A percentile compares a stretch with the other conserved stretches of the same genome.
These are phyloP conservation scores for Ochropacha duplaris DNA, from an alignment of 2,888 invertebrate genomes.

Conservation along the genomic window DNA sequence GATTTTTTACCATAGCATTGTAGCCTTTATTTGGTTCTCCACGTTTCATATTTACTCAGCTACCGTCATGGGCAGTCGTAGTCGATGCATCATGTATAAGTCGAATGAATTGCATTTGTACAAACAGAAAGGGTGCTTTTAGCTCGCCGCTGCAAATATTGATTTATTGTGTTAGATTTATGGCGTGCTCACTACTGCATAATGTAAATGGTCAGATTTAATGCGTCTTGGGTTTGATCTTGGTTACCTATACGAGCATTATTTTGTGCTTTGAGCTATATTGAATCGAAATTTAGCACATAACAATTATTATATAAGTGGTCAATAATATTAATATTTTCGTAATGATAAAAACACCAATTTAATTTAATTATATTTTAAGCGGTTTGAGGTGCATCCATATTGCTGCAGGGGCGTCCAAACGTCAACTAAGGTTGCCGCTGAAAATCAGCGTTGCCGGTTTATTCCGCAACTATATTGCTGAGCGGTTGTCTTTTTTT, in stretches of 20 bases:
- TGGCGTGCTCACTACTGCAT: slow-evolving; percentile 25
- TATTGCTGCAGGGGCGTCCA: no score
- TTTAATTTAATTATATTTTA: no score
- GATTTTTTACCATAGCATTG: background rate
- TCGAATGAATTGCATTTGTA: slow-evolving; percentile 45
- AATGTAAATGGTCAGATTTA: slow-evolving; percentile 4
- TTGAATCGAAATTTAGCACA: no score
- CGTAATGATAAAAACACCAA: no score
- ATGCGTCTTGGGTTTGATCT: background rate
- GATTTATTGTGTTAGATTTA: slow-evolving; percentile 64
- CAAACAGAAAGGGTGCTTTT: slow-evolving; percentile 69
- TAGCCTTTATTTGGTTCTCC: background rate
- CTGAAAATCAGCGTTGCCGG: no score
- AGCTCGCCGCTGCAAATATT: slow-evolving; percentile 55
- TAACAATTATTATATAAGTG: no score
- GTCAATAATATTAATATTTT: no score
- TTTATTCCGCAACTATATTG: no score
- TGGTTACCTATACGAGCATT: background rate
- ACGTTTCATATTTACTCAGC: slow-evolving; percentile 6
- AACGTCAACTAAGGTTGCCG: no score
- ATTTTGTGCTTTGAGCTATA: background rate
- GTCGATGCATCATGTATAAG: slow-evolving; percentile 55
- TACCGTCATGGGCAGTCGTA: slow-evolving; percentile 17
- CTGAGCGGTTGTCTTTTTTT: no score
- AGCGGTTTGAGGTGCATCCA: no score